Evolutionary conservation across 2,888 invertebrate species (phyloP).

Genomic region (Dicroscelio sp.): DNA sequence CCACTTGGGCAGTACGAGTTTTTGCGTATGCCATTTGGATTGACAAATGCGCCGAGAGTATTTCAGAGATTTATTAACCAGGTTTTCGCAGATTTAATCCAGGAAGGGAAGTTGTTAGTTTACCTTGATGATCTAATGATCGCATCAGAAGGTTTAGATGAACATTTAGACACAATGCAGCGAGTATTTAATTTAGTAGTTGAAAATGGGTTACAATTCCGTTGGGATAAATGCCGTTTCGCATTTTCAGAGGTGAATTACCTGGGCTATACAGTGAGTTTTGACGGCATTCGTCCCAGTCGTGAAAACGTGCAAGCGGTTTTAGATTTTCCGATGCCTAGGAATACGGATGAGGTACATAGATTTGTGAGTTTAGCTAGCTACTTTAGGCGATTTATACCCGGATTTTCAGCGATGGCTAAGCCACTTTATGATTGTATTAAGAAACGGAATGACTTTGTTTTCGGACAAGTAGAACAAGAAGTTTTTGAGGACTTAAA

Average conservation of each 20-base stretch:
- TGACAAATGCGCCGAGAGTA: neutral
- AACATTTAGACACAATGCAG: neutral
- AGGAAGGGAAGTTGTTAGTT: neutral
- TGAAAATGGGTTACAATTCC: neutral
- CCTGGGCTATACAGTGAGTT: neutral
- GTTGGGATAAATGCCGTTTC: conserved; percentile 5
- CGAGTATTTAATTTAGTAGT: neutral
- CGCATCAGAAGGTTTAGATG: neutral
- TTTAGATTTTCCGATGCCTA: conserved; percentile 11
- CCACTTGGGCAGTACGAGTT: neutral
- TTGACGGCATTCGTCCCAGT: neutral
- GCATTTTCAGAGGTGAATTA: neutral
- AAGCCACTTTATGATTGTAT: conserved; percentile 29
- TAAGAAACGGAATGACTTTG: neutral
- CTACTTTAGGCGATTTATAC: conserved; percentile 37
- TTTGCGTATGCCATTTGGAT: conserved; percentile 5
- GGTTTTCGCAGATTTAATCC: neutral
- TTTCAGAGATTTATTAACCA: conserved; percentile 14
- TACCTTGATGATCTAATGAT: conserved; percentile 39
- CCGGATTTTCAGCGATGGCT: conserved; percentile 17
- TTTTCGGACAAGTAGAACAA: conserved; percentile 60
- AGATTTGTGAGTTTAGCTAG: conserved; percentile 25
- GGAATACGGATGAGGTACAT: conserved; percentile 13
- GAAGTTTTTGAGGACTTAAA: conserved; percentile 64
- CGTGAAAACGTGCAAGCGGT: neutral